Evolutionary conservation across 2,888 invertebrate species (phyloP), one percentile per base, ranked within the genome.

Genomic region (Rhabditoides inermis): DNA sequence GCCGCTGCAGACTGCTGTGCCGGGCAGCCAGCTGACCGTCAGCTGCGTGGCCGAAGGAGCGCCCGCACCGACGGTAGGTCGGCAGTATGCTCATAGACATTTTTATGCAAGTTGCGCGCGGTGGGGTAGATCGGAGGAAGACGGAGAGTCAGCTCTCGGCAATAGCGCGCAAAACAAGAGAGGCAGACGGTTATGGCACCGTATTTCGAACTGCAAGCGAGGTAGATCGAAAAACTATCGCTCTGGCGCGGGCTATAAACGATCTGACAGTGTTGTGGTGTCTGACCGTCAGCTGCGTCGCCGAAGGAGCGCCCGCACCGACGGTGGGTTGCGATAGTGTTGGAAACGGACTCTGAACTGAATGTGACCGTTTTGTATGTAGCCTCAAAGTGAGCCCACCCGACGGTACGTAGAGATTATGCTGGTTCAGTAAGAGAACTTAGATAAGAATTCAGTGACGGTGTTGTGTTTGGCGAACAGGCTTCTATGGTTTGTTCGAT

Each of bases 281-380:
- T 22, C 45, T 80, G 3, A 69, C 76, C 22, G 63, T 82, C 22
- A 75, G 77, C 3, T 82, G 82, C 68, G 45, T 52, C 5, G 68
- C 60, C 12, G 51, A 58, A n/a, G 72, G 70, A 18, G 54, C 35
- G 2, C 85, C 85, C 0, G 49, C 61, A 2, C 83, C 72, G 2
- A 36, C 48, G 46, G 67, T 71, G 41, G 30, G 57, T 46, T 18
- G 7, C 36, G 26, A 41, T 42, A 28, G 41, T 6, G 32, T 15
- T 7, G 32, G 15, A 7, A 10, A 32, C 15, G 15, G 15, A 32
- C 7, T 32, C 7, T 7, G 15, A 32, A 7, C 7, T 32, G 7
- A 15, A 32, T 32, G 32, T 32, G 32, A 10, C 15, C 15, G n/a
- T 10, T 32, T 10, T 32, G 15, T 32, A 32, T 7, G 7, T 10